Base-by-base conservation (phyloP, 2,113 vertebrate species). In the Chaetodon trifascialis region DNA sequence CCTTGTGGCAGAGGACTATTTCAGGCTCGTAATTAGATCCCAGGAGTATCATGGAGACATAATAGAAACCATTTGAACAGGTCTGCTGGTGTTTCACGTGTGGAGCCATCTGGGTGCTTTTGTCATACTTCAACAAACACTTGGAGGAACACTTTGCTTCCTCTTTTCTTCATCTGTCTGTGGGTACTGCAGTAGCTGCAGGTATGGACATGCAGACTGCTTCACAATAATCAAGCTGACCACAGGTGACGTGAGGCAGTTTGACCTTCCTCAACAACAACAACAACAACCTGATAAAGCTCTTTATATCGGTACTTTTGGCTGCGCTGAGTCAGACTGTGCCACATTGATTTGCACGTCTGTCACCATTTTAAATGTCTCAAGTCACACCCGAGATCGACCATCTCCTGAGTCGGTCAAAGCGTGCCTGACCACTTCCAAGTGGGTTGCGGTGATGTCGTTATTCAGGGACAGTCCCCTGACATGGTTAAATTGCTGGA, bases 11-110 rank as follows among this genome's bases (percentile, higher is more conserved):
- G 17, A 63, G 49, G 65, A 40, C 10, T n/a, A 1, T 79, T 72
- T 80, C 40, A 74, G 15, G 36, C 76, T 73, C 52, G 25, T 67
- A 77, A 83, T 55, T 58, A 73, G 59, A 12, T 69, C 75, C 52
- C 71, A 23, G 2, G 64, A 67, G 76, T 72, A 42, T 86, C 58
- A 34, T 7, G 3, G 78, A 79, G 62, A 65, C 25, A 21, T 77
- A 52, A 68, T 51, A 30, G 60, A 10, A 4, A 11, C 58, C 19
- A 63, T 23, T 42, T 54, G 17, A 49, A 62, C 23, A 62, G 42
- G 54, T 72, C 56, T 55, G 51, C 77, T 47, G 56, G 38, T 85
- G 73, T 68, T 78, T 70, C 70, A 84, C 69, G 56, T 79, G 59
- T 76, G 69, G 21, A 77, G 55, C 64, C 66, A 63, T 84, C 49